Evolutionary conservation across 2,888 invertebrate genomes (phyloP).

Genomic region (Siphonodentalium dalli): DNA sequence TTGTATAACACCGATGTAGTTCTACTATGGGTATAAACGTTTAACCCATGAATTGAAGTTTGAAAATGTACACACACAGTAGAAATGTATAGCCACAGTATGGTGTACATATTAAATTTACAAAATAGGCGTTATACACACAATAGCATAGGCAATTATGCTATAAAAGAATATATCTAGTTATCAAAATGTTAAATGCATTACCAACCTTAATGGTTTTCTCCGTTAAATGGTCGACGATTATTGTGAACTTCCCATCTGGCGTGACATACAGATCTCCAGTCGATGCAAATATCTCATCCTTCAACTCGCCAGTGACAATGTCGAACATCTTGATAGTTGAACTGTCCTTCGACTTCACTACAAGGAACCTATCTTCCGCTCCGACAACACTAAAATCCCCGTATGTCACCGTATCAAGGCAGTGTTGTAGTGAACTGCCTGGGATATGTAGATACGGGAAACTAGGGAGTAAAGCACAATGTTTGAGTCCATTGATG

Average conservation of each 20-base stretch:
- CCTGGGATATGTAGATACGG: conserved; percentile 59
- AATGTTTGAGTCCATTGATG: conserved; percentile 49
- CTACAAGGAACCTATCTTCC: conserved; percentile 42
- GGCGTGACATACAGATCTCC: conserved; percentile 59
- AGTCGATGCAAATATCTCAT: conserved; percentile 50
- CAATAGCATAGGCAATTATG: too few species aligned
- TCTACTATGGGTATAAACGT: too few species aligned
- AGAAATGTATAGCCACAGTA: too few species aligned
- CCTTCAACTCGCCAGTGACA: conserved; percentile 45
- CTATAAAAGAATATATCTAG: too few species aligned
- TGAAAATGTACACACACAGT: too few species aligned
- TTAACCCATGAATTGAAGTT: too few species aligned
- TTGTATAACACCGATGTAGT: too few species aligned
- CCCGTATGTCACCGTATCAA: conserved; percentile 34
- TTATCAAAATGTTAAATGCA: too few species aligned
- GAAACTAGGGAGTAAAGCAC: conserved; percentile 58
- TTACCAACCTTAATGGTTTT: conserved; percentile 59
- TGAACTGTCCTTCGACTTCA: conserved; percentile 47
- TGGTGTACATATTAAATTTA: too few species aligned
- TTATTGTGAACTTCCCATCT: conserved; percentile 44
- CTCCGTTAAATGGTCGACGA: conserved; percentile 57
- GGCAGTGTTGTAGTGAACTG: conserved; percentile 51
- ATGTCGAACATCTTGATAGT: conserved; percentile 51
- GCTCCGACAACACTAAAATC: conserved; percentile 42
- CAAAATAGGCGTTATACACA: too few species aligned